A percentile compares a stretch with the other conserved stretches of the same genome.
These are phyloP conservation scores for Scylla paramamosain DNA, from an alignment of 1,140 invertebrate genomes.

Conservation along the genomic window DNA sequence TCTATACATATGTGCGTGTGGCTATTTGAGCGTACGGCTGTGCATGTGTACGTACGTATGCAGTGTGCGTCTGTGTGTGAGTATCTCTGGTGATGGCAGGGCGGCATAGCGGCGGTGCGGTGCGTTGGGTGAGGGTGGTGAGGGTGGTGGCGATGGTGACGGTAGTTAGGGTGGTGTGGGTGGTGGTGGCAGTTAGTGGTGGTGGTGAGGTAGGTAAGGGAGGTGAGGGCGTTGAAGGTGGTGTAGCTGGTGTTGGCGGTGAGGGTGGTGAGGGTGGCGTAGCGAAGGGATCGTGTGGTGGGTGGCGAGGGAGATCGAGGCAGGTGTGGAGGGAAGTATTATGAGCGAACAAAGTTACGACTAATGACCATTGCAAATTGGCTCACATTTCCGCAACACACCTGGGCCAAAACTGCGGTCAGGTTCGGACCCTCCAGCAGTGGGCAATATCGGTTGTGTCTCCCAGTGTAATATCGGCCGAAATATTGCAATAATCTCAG, in stretches of 20 bases:
- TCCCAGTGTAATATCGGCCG: conserved; percentile 8
- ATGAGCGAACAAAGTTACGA: conserved; percentile 12
- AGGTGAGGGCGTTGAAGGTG: not conserved
- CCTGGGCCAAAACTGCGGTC: conserved; percentile 17
- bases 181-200: too few relatives aligned
- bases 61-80: too few relatives aligned
- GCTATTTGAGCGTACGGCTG: too few relatives aligned
- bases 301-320: not conserved
- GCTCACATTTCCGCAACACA: not conserved
- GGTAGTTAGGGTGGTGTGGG: too few relatives aligned
- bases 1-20: too few relatives aligned
- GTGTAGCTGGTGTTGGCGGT: not conserved
- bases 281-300: not conserved
- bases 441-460: not conserved
- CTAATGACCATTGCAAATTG: conserved; percentile 22
- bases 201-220: too few relatives aligned
- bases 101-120: too few relatives aligned
- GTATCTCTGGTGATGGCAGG: too few relatives aligned
- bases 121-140: not conserved
- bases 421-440: not conserved
- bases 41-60: too few relatives aligned
- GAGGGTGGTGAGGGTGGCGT: not conserved
- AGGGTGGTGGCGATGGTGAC: not conserved
- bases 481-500: conserved; percentile 24
- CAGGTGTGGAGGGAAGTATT: conserved; percentile 17